Percentiles rank a stretch among this genome's conserved stretches.
Conservation (phyloP, 2,797 vertebrate species). For the Diplodus sargus region DNA sequence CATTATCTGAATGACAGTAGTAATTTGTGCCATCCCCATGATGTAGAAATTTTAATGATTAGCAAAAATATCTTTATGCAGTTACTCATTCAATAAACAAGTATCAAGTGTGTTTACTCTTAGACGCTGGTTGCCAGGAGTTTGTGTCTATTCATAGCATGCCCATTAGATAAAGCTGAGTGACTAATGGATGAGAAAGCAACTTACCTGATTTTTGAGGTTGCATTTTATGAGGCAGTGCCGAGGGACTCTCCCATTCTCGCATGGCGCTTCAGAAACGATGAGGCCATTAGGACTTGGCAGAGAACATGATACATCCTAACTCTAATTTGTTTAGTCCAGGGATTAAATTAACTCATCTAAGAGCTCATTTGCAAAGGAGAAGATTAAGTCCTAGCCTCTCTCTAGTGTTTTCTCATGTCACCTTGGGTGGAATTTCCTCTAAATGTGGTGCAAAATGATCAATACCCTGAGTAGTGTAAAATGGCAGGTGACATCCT, state of each 20-base stretch:
- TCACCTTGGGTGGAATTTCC: constrained; percentile 81
- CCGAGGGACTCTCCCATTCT: constrained; percentile 73
- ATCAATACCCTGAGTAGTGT: constrained; percentile 78
- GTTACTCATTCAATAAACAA: constrained; percentile 30
- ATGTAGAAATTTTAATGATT: constrained; percentile 11
- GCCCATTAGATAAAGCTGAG: constrained; percentile 60
- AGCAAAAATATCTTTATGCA: constrained; percentile 9
- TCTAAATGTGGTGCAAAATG: constrained; percentile 74
- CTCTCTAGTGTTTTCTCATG: constrained; percentile 65
- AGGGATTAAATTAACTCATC: constrained; percentile 82
- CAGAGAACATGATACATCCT: constrained; percentile 74
- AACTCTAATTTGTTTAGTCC: constrained; percentile 80
- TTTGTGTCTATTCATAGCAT: constrained; percentile 36
- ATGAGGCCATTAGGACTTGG: constrained; percentile 80
- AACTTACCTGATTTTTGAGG: constrained; percentile 58
- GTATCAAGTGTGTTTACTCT: constrained; percentile 20
- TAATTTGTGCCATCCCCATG: not conserved
- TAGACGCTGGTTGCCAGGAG: not conserved
- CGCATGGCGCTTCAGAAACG: constrained; percentile 65
- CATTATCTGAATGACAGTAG: not conserved
- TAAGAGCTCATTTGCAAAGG: constrained; percentile 76
- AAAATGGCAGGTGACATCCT: constrained; percentile 82
- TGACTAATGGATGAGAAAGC: constrained; percentile 65
- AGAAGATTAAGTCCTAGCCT: constrained; percentile 52
- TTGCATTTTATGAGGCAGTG: constrained; percentile 51